A percentile compares a stretch with the other conserved stretches of the same genome.
These are phyloP conservation scores for Meta bourneti DNA, from an alignment of 2,888 invertebrate species.

Conservation along the genomic window DNA sequence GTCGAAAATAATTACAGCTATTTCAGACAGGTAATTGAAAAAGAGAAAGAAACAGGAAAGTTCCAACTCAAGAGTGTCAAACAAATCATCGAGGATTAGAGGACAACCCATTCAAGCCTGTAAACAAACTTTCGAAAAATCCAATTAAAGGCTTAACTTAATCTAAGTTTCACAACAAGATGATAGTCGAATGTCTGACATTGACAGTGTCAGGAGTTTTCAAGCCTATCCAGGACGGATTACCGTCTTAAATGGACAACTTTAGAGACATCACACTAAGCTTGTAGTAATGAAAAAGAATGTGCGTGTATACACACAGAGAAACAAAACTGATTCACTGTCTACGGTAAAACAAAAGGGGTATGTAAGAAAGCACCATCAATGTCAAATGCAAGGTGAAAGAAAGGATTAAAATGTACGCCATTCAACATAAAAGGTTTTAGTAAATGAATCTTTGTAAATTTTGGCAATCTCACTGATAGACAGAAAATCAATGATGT, in stretches of 20 bases:
- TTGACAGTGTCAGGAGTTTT: constrained; percentile 8
- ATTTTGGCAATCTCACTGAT: too few relatives aligned
- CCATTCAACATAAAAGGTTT: too few relatives aligned
- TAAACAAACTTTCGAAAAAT: constrained; percentile 10
- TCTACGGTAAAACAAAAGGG: neutral
- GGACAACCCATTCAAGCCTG: neutral
- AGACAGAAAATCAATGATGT: too few relatives aligned
- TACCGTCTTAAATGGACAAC: neutral
- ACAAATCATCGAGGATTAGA: constrained; percentile 9
- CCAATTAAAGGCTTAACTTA: constrained; percentile 32
- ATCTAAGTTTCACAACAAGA: neutral
- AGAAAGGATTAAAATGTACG: too few relatives aligned
- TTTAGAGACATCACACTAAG: constrained; percentile 10
- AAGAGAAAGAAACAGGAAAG: neutral
- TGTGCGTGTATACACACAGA: neutral
- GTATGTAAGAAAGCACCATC: neutral
- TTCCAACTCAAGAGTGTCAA: neutral
- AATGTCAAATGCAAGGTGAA: neutral
- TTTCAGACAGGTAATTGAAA: neutral
- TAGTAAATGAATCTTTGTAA: too few relatives aligned
- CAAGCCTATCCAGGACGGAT: constrained; percentile 13
- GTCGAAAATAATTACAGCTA: too few relatives aligned
- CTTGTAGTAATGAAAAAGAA: neutral
- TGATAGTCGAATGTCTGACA: neutral
- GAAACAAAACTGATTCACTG: neutral